Base-by-base conservation (phyloP, 2,888 invertebrate species). In the Ochropacha duplaris region DNA sequence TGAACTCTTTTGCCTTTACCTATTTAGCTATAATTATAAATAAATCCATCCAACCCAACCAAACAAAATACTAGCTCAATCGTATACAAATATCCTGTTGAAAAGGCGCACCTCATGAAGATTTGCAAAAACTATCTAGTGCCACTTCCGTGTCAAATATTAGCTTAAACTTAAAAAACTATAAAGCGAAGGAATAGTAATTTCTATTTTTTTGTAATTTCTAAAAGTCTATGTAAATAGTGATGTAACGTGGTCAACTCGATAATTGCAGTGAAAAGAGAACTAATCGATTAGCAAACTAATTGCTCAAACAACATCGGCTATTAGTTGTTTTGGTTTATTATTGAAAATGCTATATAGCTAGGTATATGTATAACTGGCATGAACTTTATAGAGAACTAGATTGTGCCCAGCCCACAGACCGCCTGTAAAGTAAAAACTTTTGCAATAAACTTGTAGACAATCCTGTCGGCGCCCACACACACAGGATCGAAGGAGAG, bases 371-470 rank as follows among this genome's bases (percentile, higher is more conserved):
- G n/a, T n/a, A n/a, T 44, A 44, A 19, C 44, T 19, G 44, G 19
- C 19, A 44, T 44, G 14, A 8, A 19, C 9, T 44, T 44, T 44
- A 44, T 44, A n/a, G 54, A 56, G 54, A 55, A 51, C 54, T 55
- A 64, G 60, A 69, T 62, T 54, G 44, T 57, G 28, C 31, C 56
- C 51, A 63, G 39, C 67, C 74, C 66, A 68, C 74, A 59, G 55
- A 50, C 56, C 55, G 57, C 57, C 59, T 54, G 54, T 44, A 44
- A 16, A 55, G 60, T 63, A 67, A 67, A 74, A 78, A 71, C 66
- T 72, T 71, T 69, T 62, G 74, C 67, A 76, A 68, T 74, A 74
- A 72, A 71, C 64, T 44, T 44, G 44, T 57, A 61, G 55, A 57
- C 59, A 59, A 61, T 69, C 63, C 65, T 70, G 65, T 65, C 59